These are phyloP conservation scores for Zygothrica quintamaculata DNA, from an alignment of 2,888 invertebrate species.

Conservation along the genomic window DNA sequence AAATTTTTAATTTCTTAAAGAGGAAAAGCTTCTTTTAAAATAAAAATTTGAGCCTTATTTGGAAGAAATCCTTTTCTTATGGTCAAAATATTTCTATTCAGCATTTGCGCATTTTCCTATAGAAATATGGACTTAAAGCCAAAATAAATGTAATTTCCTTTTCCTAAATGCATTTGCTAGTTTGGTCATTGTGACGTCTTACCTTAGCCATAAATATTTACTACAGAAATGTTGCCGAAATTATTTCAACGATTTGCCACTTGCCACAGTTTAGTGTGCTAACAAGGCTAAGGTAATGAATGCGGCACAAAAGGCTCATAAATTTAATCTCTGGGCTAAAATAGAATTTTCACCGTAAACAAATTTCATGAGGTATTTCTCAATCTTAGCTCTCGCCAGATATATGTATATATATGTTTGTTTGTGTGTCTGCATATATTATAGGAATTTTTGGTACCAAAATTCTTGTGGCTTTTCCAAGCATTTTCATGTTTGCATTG, in stretches of 20 bases:
- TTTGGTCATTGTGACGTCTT: neutral
- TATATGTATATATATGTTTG: constrained; percentile 4
- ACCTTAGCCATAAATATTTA: constrained; percentile 10
- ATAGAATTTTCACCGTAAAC: constrained; percentile 38
- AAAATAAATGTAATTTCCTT: no score
- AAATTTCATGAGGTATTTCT: constrained; percentile 42
- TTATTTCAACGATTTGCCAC: constrained; percentile 40
- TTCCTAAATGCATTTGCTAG: no score
- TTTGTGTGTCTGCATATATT: constrained; percentile 28
- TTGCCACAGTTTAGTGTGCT: constrained; percentile 14
- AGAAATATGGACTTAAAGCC: no score
- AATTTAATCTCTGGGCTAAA: constrained; percentile 36
- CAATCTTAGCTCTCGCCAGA: constrained; percentile 35
- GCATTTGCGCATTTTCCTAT: no score
- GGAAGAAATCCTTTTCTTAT: no score
- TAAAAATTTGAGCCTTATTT: no score
- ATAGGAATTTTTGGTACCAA: constrained; percentile 37
- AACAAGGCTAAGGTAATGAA: constrained; percentile 7
- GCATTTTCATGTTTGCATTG: constrained; percentile 43
- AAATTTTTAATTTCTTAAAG: no score
- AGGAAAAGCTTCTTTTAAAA: no score
- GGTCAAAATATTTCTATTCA: no score
- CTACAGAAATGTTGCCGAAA: constrained; percentile 37
- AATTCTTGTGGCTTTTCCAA: constrained; percentile 56
- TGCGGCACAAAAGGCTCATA: constrained; percentile 30